Conservation (phyloP, 1,140 invertebrate species). For the Parasteatoda tepidariorum region DNA sequence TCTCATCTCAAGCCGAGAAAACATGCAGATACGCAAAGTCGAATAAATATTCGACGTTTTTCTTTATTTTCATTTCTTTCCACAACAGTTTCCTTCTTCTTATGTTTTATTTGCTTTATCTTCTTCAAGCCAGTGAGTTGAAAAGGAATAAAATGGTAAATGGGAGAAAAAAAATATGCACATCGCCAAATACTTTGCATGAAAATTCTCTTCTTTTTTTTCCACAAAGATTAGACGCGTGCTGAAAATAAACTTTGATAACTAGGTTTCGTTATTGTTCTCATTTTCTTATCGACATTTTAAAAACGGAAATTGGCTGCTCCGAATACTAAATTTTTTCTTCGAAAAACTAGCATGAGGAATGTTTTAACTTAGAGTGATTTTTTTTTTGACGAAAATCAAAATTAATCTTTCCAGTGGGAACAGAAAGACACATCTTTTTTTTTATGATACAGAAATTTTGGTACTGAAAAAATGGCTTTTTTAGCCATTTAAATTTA, state of each 20-base stretch:
- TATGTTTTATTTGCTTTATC: constrained; percentile 40
- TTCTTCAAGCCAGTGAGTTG: constrained; percentile 16
- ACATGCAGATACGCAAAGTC: constrained; percentile 8
- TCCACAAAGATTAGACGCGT: not conserved
- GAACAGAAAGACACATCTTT: too few relatives aligned
- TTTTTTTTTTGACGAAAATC: too few relatives aligned
- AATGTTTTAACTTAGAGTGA: too few relatives aligned
- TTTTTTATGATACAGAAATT: too few relatives aligned
- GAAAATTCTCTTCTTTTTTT: constrained; percentile 7
- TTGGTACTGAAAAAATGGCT: too few relatives aligned
- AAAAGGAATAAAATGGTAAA: constrained; percentile 20
- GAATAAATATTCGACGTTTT: constrained; percentile 32
- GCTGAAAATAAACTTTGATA: not conserved
- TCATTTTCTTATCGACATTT: not conserved
- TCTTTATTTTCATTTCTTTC: not conserved
- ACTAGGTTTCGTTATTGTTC: not conserved
- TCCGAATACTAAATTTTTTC: too few relatives aligned
- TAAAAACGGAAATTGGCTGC: not conserved
- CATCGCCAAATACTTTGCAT: not conserved
- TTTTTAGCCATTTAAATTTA: too few relatives aligned
- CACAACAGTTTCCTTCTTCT: constrained; percentile 27
- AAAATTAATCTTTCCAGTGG: too few relatives aligned
- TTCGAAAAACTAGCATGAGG: too few relatives aligned
- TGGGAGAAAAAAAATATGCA: not conserved
- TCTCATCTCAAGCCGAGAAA: constrained; percentile 9